Evolutionary conservation across 2,888 invertebrate genomes (phyloP).

Genomic region (Saturnia japonica): DNA sequence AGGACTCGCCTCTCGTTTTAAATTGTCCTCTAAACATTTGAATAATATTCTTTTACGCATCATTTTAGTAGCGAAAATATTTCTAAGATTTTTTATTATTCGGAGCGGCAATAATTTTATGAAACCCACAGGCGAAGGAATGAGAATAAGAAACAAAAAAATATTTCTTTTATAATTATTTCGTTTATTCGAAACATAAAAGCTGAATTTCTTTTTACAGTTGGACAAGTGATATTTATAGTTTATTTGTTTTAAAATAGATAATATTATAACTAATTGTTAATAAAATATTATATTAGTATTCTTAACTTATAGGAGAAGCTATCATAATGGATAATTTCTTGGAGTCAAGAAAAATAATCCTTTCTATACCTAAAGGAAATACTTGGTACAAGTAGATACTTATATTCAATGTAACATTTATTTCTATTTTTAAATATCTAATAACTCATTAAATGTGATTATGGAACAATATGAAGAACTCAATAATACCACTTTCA

Average conservation of each 20-base stretch:
- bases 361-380: too few relatives aligned
- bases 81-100: not conserved
- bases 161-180: not conserved
- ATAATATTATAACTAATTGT: not conserved
- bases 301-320: too few relatives aligned
- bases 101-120: not conserved
- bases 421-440: too few relatives aligned
- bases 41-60: slow-evolving; percentile 21
- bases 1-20: slow-evolving; percentile 26
- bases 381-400: too few relatives aligned
- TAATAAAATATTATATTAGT: too few relatives aligned
- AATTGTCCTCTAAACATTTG: slow-evolving; percentile 19
- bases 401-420: too few relatives aligned
- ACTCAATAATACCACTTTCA: too few relatives aligned
- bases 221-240: not conserved
- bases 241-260: not conserved
- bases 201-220: not conserved
- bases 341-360: too few relatives aligned
- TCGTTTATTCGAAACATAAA: not conserved
- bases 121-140: not conserved
- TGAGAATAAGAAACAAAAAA: not conserved
- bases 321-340: too few relatives aligned
- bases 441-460: too few relatives aligned
- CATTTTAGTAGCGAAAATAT: slow-evolving; percentile 7
- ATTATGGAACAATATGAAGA: too few relatives aligned